Evolutionary conservation across 2,797 vertebrate genomes (phyloP).

Genomic region (Pelobates cultripes): DNA sequence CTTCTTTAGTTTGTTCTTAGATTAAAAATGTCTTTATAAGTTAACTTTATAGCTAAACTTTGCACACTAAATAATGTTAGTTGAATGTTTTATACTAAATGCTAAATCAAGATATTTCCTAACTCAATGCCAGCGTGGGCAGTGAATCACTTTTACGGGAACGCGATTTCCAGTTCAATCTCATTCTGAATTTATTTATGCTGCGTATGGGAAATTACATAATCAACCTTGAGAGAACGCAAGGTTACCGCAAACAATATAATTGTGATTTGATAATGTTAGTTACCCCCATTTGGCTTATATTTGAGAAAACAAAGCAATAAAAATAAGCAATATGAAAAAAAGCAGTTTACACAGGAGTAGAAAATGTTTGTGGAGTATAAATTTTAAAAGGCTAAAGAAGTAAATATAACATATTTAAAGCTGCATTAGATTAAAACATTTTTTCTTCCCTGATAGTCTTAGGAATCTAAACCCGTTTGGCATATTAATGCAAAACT

Average conservation of each 20-base stretch:
- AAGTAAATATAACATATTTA: slow-evolving; percentile 3
- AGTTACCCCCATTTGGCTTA: slow-evolving; percentile 24
- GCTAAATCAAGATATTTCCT: slow-evolving; percentile 16
- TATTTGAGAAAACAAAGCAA: slow-evolving; percentile 20
- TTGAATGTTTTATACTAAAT: slow-evolving; percentile 13
- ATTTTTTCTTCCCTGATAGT: not conserved
- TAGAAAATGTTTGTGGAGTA: slow-evolving; percentile 16
- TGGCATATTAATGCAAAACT: too few relatives aligned
- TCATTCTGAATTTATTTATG: slow-evolving; percentile 55
- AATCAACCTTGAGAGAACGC: slow-evolving; percentile 35
- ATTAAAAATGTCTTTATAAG: too few relatives aligned
- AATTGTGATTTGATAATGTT: slow-evolving; percentile 35
- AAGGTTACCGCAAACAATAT: slow-evolving; percentile 23
- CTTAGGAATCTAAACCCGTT: too few relatives aligned
- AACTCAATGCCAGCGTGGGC: slow-evolving; percentile 2
- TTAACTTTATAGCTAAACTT: not conserved
- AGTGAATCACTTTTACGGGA: slow-evolving; percentile 34
- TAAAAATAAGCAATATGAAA: slow-evolving; percentile 14
- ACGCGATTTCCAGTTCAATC: slow-evolving; percentile 12
- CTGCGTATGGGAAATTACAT: slow-evolving; percentile 53
- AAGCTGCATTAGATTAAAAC: not conserved
- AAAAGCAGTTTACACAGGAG: slow-evolving; percentile 2
- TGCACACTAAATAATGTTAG: slow-evolving; percentile 1
- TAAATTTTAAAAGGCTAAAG: not conserved
- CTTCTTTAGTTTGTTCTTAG: too few relatives aligned